These are phyloP conservation scores for Tachypleus tridentatus DNA, from an alignment of 1,140 invertebrate genomes.

Conservation along the genomic window DNA sequence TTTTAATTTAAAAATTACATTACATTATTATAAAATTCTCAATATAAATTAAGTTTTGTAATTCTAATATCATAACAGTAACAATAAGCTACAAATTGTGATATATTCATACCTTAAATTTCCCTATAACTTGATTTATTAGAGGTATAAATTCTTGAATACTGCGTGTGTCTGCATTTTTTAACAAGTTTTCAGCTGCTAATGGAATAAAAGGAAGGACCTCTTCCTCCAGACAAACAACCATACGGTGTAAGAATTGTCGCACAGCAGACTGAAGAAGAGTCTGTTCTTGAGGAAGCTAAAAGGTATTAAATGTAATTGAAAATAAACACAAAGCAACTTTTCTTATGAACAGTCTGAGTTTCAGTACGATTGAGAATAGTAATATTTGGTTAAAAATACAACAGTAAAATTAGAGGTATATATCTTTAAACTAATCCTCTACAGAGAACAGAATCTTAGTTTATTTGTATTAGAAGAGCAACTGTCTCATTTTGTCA, in stretches of 20 bases:
- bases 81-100: too few relatives aligned
- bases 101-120: constrained; percentile 41
- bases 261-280: constrained; percentile 36
- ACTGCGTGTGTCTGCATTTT: constrained; percentile 34
- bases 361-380: too few relatives aligned
- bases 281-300: constrained; percentile 27
- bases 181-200: constrained; percentile 40
- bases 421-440: too few relatives aligned
- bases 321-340: not conserved
- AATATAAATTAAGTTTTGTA: too few relatives aligned
- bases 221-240: constrained; percentile 46
- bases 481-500: too few relatives aligned
- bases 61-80: too few relatives aligned
- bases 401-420: too few relatives aligned
- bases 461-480: too few relatives aligned
- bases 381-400: too few relatives aligned
- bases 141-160: constrained; percentile 47
- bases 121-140: constrained; percentile 46
- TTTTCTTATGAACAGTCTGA: not conserved
- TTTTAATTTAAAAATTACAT: too few relatives aligned
- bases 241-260: constrained; percentile 46
- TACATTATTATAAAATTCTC: too few relatives aligned
- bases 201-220: constrained; percentile 42
- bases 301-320: not conserved
- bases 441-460: too few relatives aligned